Conservation (phyloP, 1,140 invertebrate genomes). For the Macrobrachium rosenbergii region DNA sequence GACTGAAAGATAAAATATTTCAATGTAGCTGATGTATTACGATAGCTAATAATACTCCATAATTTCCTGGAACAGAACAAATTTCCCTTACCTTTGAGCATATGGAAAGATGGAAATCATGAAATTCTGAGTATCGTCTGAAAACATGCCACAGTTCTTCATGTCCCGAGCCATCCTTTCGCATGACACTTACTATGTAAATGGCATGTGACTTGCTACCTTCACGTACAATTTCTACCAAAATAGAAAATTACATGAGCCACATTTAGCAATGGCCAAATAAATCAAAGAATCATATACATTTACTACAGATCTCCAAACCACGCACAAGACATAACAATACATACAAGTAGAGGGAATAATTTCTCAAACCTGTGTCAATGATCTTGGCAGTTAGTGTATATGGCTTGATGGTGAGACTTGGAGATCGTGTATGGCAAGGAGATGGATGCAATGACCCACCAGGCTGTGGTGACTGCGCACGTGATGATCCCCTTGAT, state of each 20-base stretch:
- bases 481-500: slow-evolving; percentile 54
- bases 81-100: slow-evolving; percentile 33
- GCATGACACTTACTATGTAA: slow-evolving; percentile 86
- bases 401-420: slow-evolving; percentile 48
- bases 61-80: no score
- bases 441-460: slow-evolving; percentile 60
- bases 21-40: no score
- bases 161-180: slow-evolving; percentile 49
- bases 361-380: slow-evolving; percentile 65
- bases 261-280: neutral
- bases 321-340: no score
- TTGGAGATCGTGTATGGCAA: slow-evolving; percentile 54
- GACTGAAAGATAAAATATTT: no score
- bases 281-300: neutral
- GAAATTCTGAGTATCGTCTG: slow-evolving; percentile 89
- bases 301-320: no score
- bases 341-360: no score
- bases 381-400: slow-evolving; percentile 67
- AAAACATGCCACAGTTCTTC: slow-evolving; percentile 73
- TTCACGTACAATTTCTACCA: slow-evolving; percentile 80
- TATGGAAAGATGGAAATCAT: slow-evolving; percentile 80
- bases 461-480: slow-evolving; percentile 53
- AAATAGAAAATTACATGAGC: neutral
- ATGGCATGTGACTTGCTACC: slow-evolving; percentile 87
- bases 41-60: no score